Conservation (phyloP, 1,140 invertebrate genomes). For the Apis florea region DNA sequence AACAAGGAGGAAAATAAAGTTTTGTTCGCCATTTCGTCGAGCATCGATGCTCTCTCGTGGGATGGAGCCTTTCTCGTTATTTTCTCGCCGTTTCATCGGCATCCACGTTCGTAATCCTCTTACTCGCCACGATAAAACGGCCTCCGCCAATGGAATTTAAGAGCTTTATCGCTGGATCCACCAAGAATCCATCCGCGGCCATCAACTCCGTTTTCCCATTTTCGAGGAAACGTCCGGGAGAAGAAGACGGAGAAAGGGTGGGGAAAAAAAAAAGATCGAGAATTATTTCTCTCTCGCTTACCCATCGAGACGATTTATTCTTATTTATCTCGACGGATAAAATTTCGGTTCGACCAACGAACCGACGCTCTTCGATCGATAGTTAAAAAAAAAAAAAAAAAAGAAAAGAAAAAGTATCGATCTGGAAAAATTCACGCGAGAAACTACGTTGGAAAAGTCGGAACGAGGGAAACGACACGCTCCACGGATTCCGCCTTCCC, state of each 20-base stretch:
- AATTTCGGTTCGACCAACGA: too few species aligned
- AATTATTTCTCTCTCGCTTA: too few species aligned
- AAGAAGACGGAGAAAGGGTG: not conserved
- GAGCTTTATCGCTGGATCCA: not conserved
- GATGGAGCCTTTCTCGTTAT: not conserved
- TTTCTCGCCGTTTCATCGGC: not conserved
- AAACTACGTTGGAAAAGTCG: too few species aligned
- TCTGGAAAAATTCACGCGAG: too few species aligned
- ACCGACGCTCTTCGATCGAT: too few species aligned
- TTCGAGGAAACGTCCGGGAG: not conserved
- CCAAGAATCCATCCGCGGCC: not conserved
- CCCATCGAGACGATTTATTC: too few species aligned
- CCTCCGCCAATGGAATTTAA: conserved; percentile 6
- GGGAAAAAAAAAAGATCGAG: too few species aligned
- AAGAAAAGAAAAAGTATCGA: too few species aligned
- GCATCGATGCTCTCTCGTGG: not conserved
- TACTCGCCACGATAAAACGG: conserved; percentile 13
- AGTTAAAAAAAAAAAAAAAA: too few species aligned
- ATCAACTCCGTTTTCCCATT: not conserved
- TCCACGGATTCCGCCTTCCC: not conserved
- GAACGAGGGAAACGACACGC: not conserved
- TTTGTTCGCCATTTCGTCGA: too few species aligned
- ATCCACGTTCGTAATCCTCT: conserved; percentile 27
- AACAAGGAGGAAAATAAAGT: too few species aligned
- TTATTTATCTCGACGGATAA: too few species aligned